Evolutionary conservation across 2,797 vertebrate species (phyloP), one percentile per base, ranked within the genome.

Genomic region (Buphagus erythrorhynchus): DNA sequence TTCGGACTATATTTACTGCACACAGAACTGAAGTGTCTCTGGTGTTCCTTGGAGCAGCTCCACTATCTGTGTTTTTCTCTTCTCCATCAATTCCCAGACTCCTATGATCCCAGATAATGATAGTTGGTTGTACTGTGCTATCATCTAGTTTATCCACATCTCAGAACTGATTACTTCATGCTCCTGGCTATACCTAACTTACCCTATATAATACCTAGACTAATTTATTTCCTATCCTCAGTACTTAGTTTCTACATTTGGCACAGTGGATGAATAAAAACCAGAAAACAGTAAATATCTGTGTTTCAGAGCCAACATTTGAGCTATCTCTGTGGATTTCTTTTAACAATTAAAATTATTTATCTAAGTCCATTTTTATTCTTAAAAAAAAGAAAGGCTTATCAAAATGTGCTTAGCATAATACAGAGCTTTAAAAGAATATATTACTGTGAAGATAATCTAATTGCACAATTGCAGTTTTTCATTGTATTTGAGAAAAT

Each of bases 401-500:
- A 59, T 73, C 74, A 79, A 66, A 89, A 76, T 55, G 11, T 76
- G 69, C 46, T 72, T 65, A 68, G 26, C 43, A 65, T 68, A 91
- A 81, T 75, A 31, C 43, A 73, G 28, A 83, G 16, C 26, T 49
- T 83, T 90, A 73, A 62, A 91, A 86, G 10, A 96, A 38, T 68
- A 31, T 65, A 74, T 74, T 92, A 55, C 29, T 62, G 26, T 45
- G n/a, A 80, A 88, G 69, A 62, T 75, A 95, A 87, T 86, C 62
- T 81, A 88, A 86, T 88, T 75, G 59, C 46, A 92, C 58, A 55
- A 66, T 36, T 75, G 62, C 40, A 51, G 6, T 77, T 86, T 89
- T 94, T 88, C 25, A 49, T 93, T 91, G 36, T 81, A 31, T 89
- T 87, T 78, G 76, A 91, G 45, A 33, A 86, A 88, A 81, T 59